Percentiles rank a stretch among this genome's conserved stretches.
These are phyloP conservation scores for Laupala kohalensis DNA, from an alignment of 1,140 invertebrate genomes.

Conservation along the genomic window DNA sequence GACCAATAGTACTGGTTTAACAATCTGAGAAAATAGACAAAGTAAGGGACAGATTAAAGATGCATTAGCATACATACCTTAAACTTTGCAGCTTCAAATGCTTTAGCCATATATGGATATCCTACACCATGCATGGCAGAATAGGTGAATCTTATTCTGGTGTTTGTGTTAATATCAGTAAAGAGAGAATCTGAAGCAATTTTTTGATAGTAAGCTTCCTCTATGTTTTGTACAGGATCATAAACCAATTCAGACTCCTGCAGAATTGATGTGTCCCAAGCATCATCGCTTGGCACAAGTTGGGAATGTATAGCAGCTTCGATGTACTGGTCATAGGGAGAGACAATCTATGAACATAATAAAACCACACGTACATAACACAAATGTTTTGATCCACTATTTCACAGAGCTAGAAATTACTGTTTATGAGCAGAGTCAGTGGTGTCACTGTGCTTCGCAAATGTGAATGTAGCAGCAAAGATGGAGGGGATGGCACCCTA, in stretches of 20 bases:
- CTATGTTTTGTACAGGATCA: slow-evolving; percentile 47
- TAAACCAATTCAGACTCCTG: slow-evolving; percentile 28
- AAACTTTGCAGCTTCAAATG: slow-evolving; percentile 64
- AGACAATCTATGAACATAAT: slow-evolving; percentile 64
- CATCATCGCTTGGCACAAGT: slow-evolving; percentile 47
- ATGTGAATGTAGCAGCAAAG: no score
- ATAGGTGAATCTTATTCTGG: slow-evolving; percentile 64
- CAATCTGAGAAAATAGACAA: not conserved
- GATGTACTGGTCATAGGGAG: slow-evolving; percentile 83
- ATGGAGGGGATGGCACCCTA: no score
- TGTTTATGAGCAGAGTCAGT: no score
- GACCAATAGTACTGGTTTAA: no score
- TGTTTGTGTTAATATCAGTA: slow-evolving; percentile 41
- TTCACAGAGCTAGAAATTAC: no score
- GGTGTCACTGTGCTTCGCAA: no score
- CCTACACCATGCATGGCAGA: slow-evolving; percentile 98
- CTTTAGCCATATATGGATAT: slow-evolving; percentile 58
- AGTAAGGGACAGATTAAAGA: not conserved
- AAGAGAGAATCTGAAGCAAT: slow-evolving; percentile 22
- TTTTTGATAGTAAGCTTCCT: slow-evolving; percentile 13
- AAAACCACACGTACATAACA: no score
- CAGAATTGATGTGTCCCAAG: slow-evolving; percentile 45
- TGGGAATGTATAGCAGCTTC: no score
- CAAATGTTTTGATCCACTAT: no score
- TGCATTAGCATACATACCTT: slow-evolving; percentile 41